Conservation (phyloP, 2,113 vertebrate genomes). For the Takifugu flavidus region DNA sequence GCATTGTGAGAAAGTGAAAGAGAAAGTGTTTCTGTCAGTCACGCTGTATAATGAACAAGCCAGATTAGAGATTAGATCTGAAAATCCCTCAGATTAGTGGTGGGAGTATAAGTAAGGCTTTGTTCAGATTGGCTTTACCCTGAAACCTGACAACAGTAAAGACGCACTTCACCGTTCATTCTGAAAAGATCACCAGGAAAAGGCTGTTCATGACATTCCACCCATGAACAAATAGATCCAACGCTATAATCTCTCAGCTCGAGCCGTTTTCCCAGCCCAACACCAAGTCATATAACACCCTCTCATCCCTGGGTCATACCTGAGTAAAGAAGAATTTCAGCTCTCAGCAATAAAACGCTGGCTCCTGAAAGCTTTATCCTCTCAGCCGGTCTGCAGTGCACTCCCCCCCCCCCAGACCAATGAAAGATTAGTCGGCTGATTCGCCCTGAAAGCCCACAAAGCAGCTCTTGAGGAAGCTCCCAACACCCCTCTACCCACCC, state of each 20-base stretch:
- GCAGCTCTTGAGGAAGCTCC: slow-evolving; percentile 17
- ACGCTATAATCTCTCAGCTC: no score
- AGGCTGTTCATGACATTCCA: background rate
- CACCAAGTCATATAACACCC: no score
- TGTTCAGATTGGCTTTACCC: slow-evolving; percentile 43
- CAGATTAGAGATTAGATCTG: slow-evolving; percentile 36
- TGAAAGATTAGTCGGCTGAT: background rate
- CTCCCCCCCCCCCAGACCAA: slow-evolving; percentile 10
- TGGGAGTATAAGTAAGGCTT: slow-evolving; percentile 18
- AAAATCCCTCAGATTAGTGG: slow-evolving; percentile 32
- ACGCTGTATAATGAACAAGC: slow-evolving; percentile 30
- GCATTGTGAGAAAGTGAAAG: slow-evolving; percentile 8
- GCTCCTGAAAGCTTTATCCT: slow-evolving; percentile 26
- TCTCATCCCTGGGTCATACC: slow-evolving; percentile 23
- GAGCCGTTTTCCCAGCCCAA: no score
- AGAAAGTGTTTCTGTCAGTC: slow-evolving; percentile 31
- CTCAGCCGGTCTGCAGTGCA: slow-evolving; percentile 22
- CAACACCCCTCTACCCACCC: background rate
- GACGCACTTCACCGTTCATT: no score
- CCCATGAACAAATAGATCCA: background rate
- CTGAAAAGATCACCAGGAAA: background rate
- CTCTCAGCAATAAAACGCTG: slow-evolving; percentile 5
- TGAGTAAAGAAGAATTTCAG: slow-evolving; percentile 23
- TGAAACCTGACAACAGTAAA: slow-evolving; percentile 25
- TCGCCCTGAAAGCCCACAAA: slow-evolving; percentile 30